Percentiles rank a stretch among this genome's conserved stretches.
Evolutionary conservation across 2,113 vertebrate genomes (phyloP).

Genomic region (Cairina moschata): DNA sequence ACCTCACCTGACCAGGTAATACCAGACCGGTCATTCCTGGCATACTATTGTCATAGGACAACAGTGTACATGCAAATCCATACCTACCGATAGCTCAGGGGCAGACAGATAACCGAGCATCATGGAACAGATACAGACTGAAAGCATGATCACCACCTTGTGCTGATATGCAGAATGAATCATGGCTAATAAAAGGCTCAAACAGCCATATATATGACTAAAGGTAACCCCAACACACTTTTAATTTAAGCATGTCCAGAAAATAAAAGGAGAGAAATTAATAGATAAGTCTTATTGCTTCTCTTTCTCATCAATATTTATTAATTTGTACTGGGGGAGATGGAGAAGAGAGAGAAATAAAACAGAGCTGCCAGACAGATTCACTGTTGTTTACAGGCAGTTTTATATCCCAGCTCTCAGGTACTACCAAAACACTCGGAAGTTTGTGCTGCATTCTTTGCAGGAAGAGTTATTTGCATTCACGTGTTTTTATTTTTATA

Average conservation of each 20-base stretch:
- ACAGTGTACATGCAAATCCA: constrained; percentile 55
- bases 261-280: constrained; percentile 69
- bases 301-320: constrained; percentile 13
- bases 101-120: constrained; percentile 64
- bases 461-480: constrained; percentile 19
- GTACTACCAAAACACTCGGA: not conserved
- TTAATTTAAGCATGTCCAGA: constrained; percentile 54
- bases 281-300: constrained; percentile 22
- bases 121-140: constrained; percentile 21
- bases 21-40: constrained; percentile 55
- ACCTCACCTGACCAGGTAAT: constrained; percentile 59
- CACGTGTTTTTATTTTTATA: not conserved
- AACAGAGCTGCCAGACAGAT: not conserved
- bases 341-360: not conserved
- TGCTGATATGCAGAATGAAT: constrained; percentile 69
- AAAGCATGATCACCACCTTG: constrained; percentile 17
- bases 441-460: not conserved
- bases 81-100: not conserved
- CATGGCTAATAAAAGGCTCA: constrained; percentile 57
- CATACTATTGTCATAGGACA: constrained; percentile 34
- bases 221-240: constrained; percentile 73
- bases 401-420: not conserved
- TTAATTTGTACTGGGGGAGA: not conserved
- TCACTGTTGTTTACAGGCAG: not conserved
- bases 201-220: constrained; percentile 57